These are phyloP conservation scores for Numenius arquata DNA, from an alignment of 2,113 vertebrate genomes.

Conservation along the genomic window DNA sequence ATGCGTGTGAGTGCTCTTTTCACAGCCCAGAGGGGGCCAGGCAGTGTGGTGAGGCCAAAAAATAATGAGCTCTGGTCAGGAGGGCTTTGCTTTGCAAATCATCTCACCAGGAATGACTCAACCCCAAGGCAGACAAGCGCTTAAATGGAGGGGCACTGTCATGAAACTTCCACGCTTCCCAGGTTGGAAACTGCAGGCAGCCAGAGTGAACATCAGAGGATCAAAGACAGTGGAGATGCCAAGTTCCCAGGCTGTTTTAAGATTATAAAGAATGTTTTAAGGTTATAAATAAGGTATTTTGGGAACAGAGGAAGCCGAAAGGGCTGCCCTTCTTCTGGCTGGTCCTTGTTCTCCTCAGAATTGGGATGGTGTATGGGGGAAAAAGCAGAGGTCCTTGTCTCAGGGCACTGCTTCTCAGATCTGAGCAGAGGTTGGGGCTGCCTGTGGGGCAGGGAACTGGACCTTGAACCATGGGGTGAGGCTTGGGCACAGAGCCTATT, in stretches of 20 bases:
- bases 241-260: not conserved
- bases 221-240: not conserved
- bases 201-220: not conserved
- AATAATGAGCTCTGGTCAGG: not conserved
- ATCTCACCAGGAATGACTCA: not conserved
- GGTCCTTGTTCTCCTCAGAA: not conserved
- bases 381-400: not conserved
- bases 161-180: not conserved
- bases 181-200: not conserved
- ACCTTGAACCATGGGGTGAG: not conserved
- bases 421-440: not conserved
- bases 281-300: not conserved
- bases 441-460: not conserved
- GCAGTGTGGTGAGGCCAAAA: not conserved
- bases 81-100: not conserved
- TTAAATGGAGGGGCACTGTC: not conserved
- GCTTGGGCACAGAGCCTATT: not conserved
- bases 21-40: not conserved
- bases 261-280: not conserved
- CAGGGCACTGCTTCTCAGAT: not conserved
- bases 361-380: rapidly evolving
- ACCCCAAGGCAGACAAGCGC: not conserved
- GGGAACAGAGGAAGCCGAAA: not conserved
- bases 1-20: not conserved
- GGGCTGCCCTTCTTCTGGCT: not conserved